Base-by-base conservation (phyloP, 2,888 invertebrate species). In the Leptinotarsa tumamoca region DNA sequence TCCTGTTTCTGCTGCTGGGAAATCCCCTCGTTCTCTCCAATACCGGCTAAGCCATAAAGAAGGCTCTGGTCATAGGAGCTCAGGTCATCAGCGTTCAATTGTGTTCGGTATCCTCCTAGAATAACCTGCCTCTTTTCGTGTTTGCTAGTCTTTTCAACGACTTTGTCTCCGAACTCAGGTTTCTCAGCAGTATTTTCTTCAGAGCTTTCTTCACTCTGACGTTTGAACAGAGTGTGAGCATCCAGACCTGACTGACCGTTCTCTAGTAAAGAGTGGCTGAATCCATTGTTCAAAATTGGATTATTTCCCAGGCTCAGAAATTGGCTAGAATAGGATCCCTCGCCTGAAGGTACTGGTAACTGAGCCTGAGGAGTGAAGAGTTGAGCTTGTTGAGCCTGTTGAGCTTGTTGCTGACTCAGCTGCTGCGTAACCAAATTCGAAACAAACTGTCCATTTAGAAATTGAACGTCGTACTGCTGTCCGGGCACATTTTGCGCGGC, bases 31-130 rank as follows among this genome's bases (percentile, higher is more conserved):
- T 92, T 92, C 10, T 93, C 91, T 0, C 94, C 94, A 56, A 93
- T 93, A 73, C 92, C 93, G 1, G 94, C 93, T 43, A 95, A 89
- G 1, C 95, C 95, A 69, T 89, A 89, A 52, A 92, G 87, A 10
- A 93, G 87, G 15, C 91, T 91, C 79, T 91, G 90, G 81, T 92
- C 90, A 58, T 85, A 86, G 15, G 86, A 72, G 52, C 79, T 51
- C 63, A 75, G 18, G 0, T 91, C 87, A 0, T 90, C 90, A 81
- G 94, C 93, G 2, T 33, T 67, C n/a, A 79, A 56, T 4, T 71
- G 68, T 10, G 72, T 49, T n/a, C 81, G 82, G 80, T 95, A 94
- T 0, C 94, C 67, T 94, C 88, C 0, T 7, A 94, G 85, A 0
- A 94, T 90, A 49, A 94, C 86, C 1, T 93, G 94, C 1, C 95